Conservation (phyloP, 2,113 vertebrate species). For the Aegithalos caudatus region DNA sequence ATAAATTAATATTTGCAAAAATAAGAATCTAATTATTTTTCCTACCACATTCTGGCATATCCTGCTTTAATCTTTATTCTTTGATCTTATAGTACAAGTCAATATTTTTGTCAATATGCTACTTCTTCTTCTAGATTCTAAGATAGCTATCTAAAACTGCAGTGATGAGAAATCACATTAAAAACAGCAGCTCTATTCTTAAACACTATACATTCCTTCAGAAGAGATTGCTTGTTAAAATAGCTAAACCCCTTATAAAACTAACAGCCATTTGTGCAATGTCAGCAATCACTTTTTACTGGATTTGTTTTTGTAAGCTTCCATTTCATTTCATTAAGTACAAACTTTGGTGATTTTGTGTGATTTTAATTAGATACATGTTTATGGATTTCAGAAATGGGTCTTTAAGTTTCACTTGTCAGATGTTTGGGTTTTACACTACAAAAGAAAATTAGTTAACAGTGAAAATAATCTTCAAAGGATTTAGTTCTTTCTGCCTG, state of each 20-base stretch:
- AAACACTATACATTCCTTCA: neutral
- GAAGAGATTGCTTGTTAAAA: neutral
- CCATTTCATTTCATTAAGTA: neutral
- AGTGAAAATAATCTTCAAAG: conserved; percentile 13
- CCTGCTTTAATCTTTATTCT: conserved; percentile 24
- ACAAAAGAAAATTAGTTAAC: neutral
- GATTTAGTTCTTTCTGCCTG: neutral
- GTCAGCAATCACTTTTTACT: neutral
- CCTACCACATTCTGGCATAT: neutral
- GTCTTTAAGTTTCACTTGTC: conserved; percentile 9
- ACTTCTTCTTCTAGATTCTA: neutral
- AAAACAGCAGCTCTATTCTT: neutral
- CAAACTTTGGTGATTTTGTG: neutral
- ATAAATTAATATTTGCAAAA: neutral
- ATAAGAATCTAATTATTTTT: conserved; percentile 5
- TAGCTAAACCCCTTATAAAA: neutral
- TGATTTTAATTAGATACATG: neutral
- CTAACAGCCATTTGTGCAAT: neutral
- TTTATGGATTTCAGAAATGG: neutral
- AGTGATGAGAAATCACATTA: conserved; percentile 16
- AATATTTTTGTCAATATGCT: conserved; percentile 28
- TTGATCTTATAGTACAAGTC: conserved; percentile 1
- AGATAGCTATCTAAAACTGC: neutral
- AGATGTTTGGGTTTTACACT: neutral
- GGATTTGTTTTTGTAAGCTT: neutral